Percentiles rank a stretch among this genome's conserved stretches.
phyloP scores from a whole-genome alignment of 2,113 vertebrate species.

The Tretioscincus oriximinensis region DNA sequence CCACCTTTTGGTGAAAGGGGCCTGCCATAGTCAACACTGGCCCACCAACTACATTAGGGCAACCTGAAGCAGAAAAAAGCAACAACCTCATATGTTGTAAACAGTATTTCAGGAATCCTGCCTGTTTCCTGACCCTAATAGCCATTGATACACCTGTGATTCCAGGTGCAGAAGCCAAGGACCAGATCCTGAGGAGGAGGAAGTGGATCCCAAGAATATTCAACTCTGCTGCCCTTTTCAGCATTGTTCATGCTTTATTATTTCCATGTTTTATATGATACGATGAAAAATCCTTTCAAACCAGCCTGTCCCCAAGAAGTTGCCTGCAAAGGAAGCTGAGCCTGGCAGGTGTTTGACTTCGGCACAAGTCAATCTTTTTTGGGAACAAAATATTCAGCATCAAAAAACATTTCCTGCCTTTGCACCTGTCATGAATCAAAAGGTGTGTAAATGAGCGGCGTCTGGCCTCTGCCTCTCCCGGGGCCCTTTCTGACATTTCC shows the following conservation, averaged over 20 bases:
- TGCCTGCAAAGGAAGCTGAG: constrained; percentile 33
- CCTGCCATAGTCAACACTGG: too few relatives aligned
- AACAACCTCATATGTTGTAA: too few relatives aligned
- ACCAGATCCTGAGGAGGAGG: too few relatives aligned
- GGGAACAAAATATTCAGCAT: constrained; percentile 43
- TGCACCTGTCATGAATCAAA: constrained; percentile 12
- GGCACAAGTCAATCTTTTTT: constrained; percentile 57
- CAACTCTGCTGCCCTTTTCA: too few relatives aligned
- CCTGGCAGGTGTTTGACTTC: constrained; percentile 35
- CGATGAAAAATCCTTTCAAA: constrained; percentile 42
- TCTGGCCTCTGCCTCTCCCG: constrained; percentile 30
- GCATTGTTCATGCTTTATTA: neutral
- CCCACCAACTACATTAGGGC: too few relatives aligned
- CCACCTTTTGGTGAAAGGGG: too few relatives aligned
- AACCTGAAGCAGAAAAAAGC: too few relatives aligned
- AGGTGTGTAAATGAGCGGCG: constrained; percentile 18
- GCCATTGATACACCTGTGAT: neutral
- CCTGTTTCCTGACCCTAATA: too few relatives aligned
- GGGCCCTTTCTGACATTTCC: constrained; percentile 37
- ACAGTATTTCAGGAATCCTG: too few relatives aligned
- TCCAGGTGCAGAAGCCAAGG: neutral
- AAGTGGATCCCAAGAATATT: too few relatives aligned
- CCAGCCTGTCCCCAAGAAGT: constrained; percentile 38
- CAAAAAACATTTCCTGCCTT: constrained; percentile 38
- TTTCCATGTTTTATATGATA: neutral